These are phyloP conservation scores for Eupithecia centaureata DNA, from an alignment of 2,888 invertebrate species.

Conservation along the genomic window DNA sequence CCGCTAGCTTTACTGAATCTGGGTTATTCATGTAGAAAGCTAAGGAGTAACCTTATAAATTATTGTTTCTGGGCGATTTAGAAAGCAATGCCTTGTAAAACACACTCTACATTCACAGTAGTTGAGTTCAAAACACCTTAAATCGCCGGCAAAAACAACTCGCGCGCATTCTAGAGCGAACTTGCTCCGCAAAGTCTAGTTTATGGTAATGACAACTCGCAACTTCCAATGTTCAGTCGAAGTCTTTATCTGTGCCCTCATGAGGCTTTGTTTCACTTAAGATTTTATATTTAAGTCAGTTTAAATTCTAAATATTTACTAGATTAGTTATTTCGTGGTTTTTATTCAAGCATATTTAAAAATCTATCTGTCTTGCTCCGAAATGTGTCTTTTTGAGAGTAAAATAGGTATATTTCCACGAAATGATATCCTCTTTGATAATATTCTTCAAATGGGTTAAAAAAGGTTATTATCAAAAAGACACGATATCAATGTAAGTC, in stretches of 20 bases:
- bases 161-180: constrained; percentile 26
- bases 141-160: constrained; percentile 12
- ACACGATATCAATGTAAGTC: no score
- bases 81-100: not conserved
- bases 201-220: constrained; percentile 35
- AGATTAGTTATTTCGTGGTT: no score
- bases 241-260: not conserved
- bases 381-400: no score
- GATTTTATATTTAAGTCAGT: not conserved
- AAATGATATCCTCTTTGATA: no score
- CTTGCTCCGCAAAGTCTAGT: constrained; percentile 28
- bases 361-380: no score
- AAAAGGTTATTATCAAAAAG: no score
- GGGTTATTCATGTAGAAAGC: not conserved
- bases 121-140: constrained; percentile 8
- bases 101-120: not conserved
- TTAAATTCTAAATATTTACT: no score
- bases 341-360: no score
- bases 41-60: not conserved
- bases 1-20: not conserved
- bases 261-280: not conserved
- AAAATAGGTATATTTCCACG: no score
- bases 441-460: no score
- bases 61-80: not conserved
- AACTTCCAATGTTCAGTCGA: constrained; percentile 21